Percentiles rank a stretch among this genome's conserved stretches.
Evolutionary conservation across 2,888 invertebrate species (phyloP).

Genomic region (Seira sanloemensis): DNA sequence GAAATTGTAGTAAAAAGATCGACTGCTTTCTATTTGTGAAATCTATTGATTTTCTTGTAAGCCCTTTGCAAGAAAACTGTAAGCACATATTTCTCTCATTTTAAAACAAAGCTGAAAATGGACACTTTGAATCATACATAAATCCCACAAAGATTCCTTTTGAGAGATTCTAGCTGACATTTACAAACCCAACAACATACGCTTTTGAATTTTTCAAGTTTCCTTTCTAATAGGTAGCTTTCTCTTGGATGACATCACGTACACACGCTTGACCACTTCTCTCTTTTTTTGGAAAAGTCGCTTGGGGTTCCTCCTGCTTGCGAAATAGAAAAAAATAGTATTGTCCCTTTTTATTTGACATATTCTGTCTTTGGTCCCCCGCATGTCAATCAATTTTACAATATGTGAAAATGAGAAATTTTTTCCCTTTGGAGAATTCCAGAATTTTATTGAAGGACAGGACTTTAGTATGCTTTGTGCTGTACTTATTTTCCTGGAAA

Average conservation of each 20-base stretch:
- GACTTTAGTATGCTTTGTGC: no score
- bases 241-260: conserved; percentile 9
- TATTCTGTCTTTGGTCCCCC: conserved; percentile 17
- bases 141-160: conserved; percentile 43
- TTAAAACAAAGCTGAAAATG: no score
- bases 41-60: no score
- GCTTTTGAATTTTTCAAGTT: not conserved
- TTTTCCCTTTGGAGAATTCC: conserved; percentile 17
- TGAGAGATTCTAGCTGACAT: conserved; percentile 32
- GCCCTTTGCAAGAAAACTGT: not conserved
- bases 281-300: conserved; percentile 24
- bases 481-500: no score
- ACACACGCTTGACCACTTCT: conserved; percentile 16
- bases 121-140: not conserved
- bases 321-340: conserved; percentile 20
- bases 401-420: conserved; percentile 58
- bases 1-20: no score
- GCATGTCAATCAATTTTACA: conserved; percentile 46
- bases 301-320: conserved; percentile 25
- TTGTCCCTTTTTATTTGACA: conserved; percentile 17
- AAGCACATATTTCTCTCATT: conserved; percentile 18
- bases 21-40: no score
- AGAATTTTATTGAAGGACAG: no score
- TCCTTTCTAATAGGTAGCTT: conserved; percentile 14
- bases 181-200: not conserved